Evolutionary conservation across 1,140 invertebrate species (phyloP).

Genomic region (Steinernema feltiae): DNA sequence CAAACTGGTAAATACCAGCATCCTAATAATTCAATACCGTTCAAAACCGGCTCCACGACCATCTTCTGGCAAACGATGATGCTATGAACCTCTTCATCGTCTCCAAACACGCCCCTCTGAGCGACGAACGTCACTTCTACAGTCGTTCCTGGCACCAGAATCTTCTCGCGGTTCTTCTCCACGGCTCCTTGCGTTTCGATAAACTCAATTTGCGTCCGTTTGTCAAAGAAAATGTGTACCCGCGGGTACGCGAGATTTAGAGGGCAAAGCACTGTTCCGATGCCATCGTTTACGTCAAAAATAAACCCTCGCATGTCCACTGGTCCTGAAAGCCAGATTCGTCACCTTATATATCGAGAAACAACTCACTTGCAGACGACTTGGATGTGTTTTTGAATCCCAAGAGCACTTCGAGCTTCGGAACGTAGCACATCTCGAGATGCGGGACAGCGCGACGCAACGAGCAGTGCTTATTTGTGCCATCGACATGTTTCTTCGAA

Average conservation of each 20-base stretch:
- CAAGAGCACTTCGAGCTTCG: not conserved
- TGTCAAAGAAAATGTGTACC: not conserved
- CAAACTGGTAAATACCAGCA: not conserved
- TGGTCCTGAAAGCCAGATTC: not conserved
- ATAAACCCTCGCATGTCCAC: not conserved
- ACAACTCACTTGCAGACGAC: not conserved
- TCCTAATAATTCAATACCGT: not conserved
- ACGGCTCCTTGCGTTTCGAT: not conserved
- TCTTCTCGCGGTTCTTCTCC: not conserved
- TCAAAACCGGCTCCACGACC: not conserved
- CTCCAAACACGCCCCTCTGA: not conserved
- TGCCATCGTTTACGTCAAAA: not conserved
- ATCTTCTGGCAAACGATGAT: not conserved
- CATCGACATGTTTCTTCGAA: not conserved
- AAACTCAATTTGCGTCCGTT: not conserved
- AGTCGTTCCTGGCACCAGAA: not conserved
- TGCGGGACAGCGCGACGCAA: too few relatives aligned
- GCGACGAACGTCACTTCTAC: not conserved
- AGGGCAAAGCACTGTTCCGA: not conserved
- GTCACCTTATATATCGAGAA: not conserved
- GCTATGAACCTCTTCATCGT: not conserved
- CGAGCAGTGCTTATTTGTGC: too few relatives aligned
- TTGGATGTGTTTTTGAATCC: not conserved
- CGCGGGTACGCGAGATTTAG: not conserved
- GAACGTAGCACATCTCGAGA: not conserved